A percentile compares a stretch with the other conserved stretches of the same genome.
These are phyloP conservation scores for Lamproptera curius DNA, from an alignment of 2,888 invertebrate genomes.

Conservation along the genomic window DNA sequence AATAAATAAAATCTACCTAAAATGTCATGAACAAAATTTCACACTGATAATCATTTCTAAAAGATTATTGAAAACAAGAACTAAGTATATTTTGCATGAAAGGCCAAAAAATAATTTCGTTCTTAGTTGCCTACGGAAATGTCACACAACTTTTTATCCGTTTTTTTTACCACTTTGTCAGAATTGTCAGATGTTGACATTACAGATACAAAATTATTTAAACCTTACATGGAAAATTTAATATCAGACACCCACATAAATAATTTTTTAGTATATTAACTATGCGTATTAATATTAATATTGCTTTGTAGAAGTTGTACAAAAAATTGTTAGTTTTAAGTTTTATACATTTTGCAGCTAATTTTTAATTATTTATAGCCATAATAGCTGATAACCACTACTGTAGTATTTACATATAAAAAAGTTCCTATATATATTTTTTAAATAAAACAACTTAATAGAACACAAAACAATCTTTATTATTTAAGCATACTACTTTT, in stretches of 20 bases:
- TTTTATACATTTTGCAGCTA: too few species aligned
- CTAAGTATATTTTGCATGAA: constrained; percentile 41
- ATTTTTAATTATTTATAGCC: too few species aligned
- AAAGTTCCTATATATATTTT: too few species aligned
- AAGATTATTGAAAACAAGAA: constrained; percentile 31
- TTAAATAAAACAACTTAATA: constrained; percentile 2
- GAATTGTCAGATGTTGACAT: constrained; percentile 22
- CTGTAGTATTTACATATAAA: too few species aligned
- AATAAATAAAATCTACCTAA: constrained; percentile 30
- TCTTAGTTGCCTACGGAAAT: constrained; percentile 41
- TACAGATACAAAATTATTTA: constrained; percentile 14
- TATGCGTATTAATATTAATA: too few species aligned
- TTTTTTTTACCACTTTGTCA: constrained; percentile 24
- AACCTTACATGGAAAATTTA: too few species aligned
- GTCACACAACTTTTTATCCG: constrained; percentile 38
- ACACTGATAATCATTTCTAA: constrained; percentile 17
- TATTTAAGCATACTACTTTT: constrained; percentile 38
- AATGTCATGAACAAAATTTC: constrained; percentile 29
- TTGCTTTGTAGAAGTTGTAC: too few species aligned
- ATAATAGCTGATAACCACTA: too few species aligned
- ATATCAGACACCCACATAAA: too few species aligned
- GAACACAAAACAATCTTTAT: constrained; percentile 19
- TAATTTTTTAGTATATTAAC: too few species aligned
- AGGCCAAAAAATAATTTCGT: constrained; percentile 47
- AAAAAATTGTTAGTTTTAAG: too few species aligned